Conservation (phyloP, 2,797 vertebrate genomes). For the Lithobates sylvaticus region DNA sequence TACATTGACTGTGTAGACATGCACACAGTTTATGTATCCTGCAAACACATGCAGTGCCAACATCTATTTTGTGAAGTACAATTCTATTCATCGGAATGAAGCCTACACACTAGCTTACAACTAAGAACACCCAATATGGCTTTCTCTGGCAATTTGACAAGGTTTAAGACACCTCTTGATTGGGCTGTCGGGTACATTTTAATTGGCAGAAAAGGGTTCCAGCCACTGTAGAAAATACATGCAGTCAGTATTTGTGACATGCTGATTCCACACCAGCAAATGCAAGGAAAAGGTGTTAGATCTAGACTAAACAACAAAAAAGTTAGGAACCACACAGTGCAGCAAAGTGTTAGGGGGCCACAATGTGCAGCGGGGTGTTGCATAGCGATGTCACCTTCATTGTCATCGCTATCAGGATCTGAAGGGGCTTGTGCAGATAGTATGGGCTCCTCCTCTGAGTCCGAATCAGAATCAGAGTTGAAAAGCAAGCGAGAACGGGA, state of each 20-base stretch:
- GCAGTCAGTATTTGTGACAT: slow-evolving; percentile 68
- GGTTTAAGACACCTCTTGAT: too few relatives aligned
- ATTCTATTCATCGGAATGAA: neutral
- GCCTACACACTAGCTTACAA: neutral
- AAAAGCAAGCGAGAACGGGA: slow-evolving; percentile 79
- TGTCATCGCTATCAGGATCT: slow-evolving; percentile 81
- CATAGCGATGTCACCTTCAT: slow-evolving; percentile 89
- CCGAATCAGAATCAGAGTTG: slow-evolving; percentile 82
- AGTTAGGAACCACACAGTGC: slow-evolving; percentile 1
- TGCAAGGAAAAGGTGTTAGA: slow-evolving; percentile 62
- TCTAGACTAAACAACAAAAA: slow-evolving; percentile 51
- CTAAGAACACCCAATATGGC: neutral
- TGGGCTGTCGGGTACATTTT: neutral
- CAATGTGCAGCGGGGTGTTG: slow-evolving; percentile 61
- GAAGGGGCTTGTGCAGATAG: slow-evolving; percentile 78
- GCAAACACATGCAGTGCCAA: neutral
- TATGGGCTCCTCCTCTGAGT: slow-evolving; percentile 82
- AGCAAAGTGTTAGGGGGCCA: slow-evolving; percentile 35
- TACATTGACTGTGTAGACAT: neutral
- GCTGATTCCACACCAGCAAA: slow-evolving; percentile 38
- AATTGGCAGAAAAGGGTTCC: neutral
- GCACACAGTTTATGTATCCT: too few relatives aligned
- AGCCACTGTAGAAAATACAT: slow-evolving; percentile 31
- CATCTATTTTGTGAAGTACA: neutral
- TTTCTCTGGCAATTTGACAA: neutral